A percentile compares a stretch with the other conserved stretches of the same genome.
Evolutionary conservation across 2,888 invertebrate genomes (phyloP).

Genomic region (Platynereis dumerilii): DNA sequence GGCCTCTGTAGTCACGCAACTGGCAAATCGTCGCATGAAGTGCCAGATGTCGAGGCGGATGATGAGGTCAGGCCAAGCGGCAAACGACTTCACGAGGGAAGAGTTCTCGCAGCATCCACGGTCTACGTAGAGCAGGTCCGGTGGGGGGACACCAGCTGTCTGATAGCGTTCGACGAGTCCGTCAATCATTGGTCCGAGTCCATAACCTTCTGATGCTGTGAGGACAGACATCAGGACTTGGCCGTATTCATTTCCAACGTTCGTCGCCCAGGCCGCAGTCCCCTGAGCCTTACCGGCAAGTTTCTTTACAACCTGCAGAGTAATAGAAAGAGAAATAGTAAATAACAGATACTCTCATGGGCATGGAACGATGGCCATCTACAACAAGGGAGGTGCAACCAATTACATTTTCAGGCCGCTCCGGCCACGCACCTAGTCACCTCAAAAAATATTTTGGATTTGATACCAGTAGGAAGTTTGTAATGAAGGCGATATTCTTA

Average conservation of each 20-base stretch:
- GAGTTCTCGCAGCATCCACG: not conserved
- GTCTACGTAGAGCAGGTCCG: not conserved
- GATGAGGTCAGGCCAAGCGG: not conserved
- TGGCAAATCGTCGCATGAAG: not conserved
- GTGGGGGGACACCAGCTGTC: not conserved
- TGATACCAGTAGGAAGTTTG: no score
- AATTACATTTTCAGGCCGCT: no score
- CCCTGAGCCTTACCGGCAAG: not conserved
- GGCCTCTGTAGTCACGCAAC: conserved; percentile 1
- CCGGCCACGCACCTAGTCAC: no score
- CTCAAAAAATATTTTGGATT: no score
- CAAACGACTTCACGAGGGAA: not conserved
- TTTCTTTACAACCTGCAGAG: conserved; percentile 4
- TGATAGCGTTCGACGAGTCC: not conserved
- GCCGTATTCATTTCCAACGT: not conserved
- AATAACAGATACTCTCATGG: no score
- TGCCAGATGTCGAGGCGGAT: conserved; percentile 5
- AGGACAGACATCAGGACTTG: not conserved
- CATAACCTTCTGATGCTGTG: not conserved
- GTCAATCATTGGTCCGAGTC: not conserved
- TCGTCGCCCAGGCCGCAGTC: conserved; percentile 1
- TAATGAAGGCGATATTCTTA: no score
- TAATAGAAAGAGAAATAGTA: no score
- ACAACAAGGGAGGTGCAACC: no score
- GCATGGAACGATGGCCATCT: no score